Base-by-base conservation (phyloP, 2,113 vertebrate species). In the Benthochromis sp. region DNA sequence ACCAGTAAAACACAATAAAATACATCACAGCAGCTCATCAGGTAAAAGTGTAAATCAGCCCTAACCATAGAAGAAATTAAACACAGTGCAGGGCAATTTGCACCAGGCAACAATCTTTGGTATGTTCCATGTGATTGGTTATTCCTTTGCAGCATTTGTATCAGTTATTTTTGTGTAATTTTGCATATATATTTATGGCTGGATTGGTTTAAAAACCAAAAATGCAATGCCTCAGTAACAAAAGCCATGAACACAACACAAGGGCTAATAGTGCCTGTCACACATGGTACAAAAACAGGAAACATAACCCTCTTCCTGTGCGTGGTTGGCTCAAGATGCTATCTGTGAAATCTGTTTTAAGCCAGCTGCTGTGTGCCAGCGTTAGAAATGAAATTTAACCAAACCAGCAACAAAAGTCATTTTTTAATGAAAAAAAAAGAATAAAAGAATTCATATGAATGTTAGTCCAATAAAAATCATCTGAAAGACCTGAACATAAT, bases 211-310 rank as follows among this genome's bases (percentile, higher is more conserved):
- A 31, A 61, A 61, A 61, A 61, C 1, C 27, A 31, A 31, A 6
- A 17, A 0, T 59, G 5, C 5, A 1, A 0, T 59, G 57, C 27
- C 5, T 61, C 0, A 31, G 57, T 61, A 61, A 61, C 57, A 61
- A 31, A 61, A 61, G 8, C 57, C 27, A 2, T 17, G 29, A 61
- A 61, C 14, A 61, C 57, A 61, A 61, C 27, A 61, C 57, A 61
- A 34, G 57, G 57, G 27, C 5, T 61, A 61, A 61, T 10, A 36
- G 29, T 34, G 31, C 9, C 59, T 63, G 59, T 12, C 59, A 63
- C 16, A 12, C 6, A 0, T 63, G 31, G 6, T 3, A n/a, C 31
- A 36, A 7, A 36, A 36, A 63, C 31, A 63, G 59, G 59, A 63
- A 63, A 36, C 31, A 63, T 61, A 53, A 53, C 19, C 9, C 9